Conservation (phyloP, 2,113 vertebrate genomes). For the Scomber japonicus region DNA sequence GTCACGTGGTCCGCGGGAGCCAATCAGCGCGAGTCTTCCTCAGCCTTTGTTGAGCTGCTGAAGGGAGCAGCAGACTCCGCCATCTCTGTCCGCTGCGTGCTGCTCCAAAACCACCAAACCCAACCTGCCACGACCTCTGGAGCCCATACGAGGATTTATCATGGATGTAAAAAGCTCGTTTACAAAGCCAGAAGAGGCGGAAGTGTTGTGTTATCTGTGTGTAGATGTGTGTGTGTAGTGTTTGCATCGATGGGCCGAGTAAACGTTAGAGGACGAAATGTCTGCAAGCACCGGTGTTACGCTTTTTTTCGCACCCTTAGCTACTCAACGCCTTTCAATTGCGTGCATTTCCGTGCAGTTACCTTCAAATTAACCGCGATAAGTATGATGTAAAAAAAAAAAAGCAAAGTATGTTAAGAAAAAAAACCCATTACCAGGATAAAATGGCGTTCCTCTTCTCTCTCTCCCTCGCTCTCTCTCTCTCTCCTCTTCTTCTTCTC, state of each 20-base stretch:
- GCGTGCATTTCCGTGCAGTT: too few species aligned
- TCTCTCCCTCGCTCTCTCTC: slow-evolving; percentile 25
- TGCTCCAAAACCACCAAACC: rapidly evolving
- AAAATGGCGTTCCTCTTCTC: slow-evolving; percentile 65
- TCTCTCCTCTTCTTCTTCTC: slow-evolving; percentile 53
- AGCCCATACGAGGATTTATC: rapidly evolving
- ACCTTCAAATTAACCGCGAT: too few species aligned
- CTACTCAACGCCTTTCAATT: not conserved
- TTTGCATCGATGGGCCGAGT: not conserved
- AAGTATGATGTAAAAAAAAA: too few species aligned
- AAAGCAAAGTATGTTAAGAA: not conserved
- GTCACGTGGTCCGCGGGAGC: slow-evolving; percentile 45
- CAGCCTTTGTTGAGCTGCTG: slow-evolving; percentile 78
- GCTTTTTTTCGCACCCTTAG: not conserved
- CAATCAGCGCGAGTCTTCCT: slow-evolving; percentile 52
- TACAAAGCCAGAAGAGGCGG: not conserved
- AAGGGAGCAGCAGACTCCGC: slow-evolving; percentile 31
- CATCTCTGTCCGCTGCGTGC: slow-evolving; percentile 10
- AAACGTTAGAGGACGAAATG: slow-evolving; percentile 11
- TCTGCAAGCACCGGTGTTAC: not conserved
- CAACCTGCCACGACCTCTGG: rapidly evolving
- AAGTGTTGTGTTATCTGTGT: not conserved
- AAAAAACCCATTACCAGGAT: slow-evolving; percentile 64
- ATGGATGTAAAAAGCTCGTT: too few species aligned
- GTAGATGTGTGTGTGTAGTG: not conserved